phyloP scores from a whole-genome alignment of 2,113 vertebrate species.

The Illadopsis cleaveri region DNA sequence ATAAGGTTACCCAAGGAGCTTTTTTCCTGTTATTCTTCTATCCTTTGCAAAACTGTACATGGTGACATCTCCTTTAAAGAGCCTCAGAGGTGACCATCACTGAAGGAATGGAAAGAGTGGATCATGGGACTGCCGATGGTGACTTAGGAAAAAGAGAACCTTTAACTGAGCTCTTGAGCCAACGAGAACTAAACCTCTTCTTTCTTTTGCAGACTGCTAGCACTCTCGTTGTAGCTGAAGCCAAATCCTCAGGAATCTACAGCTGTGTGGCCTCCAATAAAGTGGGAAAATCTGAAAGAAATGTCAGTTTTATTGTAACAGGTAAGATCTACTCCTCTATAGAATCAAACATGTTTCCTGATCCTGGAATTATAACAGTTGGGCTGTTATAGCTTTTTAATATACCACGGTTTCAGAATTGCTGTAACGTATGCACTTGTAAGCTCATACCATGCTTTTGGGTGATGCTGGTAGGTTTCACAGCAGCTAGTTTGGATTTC shows the following conservation, averaged over 20 bases:
- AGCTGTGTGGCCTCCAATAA: slow-evolving; percentile 89
- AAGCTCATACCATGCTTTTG: background rate
- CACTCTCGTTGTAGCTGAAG: slow-evolving; percentile 85
- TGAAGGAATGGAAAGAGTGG: background rate
- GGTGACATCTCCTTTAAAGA: background rate
- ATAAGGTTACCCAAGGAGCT: slow-evolving; percentile 32
- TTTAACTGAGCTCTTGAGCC: background rate
- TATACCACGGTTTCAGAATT: background rate
- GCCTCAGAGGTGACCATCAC: background rate
- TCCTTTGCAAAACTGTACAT: background rate
- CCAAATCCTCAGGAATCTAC: slow-evolving; percentile 88
- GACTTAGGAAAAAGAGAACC: background rate
- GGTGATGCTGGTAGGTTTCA: background rate
- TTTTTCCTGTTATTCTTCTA: slow-evolving; percentile 71
- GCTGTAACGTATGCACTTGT: background rate
- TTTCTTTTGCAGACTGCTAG: slow-evolving; percentile 84
- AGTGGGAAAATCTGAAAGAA: slow-evolving; percentile 82
- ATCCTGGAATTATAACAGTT: background rate
- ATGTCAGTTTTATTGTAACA: slow-evolving; percentile 88
- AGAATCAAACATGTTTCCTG: background rate
- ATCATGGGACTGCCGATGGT: background rate
- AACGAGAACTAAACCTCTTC: background rate
- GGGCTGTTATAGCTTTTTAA: background rate
- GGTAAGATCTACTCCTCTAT: slow-evolving; percentile 74
- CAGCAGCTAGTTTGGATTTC: background rate